phyloP scores from a whole-genome alignment of 2,888 invertebrate species.

The Drosophila nr. perissopoda region DNA sequence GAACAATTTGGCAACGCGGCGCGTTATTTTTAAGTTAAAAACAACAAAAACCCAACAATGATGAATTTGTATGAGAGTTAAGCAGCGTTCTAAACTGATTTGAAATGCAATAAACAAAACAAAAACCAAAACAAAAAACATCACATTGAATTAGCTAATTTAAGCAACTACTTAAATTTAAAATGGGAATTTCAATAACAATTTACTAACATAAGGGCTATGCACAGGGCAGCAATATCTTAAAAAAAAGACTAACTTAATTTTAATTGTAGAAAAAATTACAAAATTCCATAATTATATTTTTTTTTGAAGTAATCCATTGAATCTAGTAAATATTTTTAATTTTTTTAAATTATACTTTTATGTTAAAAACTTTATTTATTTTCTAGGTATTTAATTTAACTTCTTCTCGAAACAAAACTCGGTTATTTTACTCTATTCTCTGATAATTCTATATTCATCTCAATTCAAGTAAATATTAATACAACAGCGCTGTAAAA shows the following conservation, averaged over 20 bases:
- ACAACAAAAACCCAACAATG: constrained; percentile 4
- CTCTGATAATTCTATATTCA: background rate
- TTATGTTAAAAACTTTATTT: background rate
- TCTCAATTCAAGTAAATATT: background rate
- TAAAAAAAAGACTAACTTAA: background rate
- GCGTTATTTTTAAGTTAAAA: constrained; percentile 47
- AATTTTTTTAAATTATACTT: background rate
- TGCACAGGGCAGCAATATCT: constrained; percentile 22
- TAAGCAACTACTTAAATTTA: constrained; percentile 16
- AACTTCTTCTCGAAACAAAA: background rate
- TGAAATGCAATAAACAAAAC: constrained; percentile 54
- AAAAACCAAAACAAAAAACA: constrained; percentile 29
- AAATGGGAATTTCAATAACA: constrained; percentile 16
- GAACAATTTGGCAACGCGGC: constrained; percentile 33
- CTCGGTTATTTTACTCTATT: background rate
- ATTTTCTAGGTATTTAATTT: background rate
- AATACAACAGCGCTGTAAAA: background rate
- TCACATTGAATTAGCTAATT: constrained; percentile 35
- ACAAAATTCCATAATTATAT: too few relatives aligned
- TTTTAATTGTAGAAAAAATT: background rate
- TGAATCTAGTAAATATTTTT: background rate
- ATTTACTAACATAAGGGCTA: constrained; percentile 45
- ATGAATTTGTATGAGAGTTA: constrained; percentile 35
- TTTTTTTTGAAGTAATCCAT: background rate
- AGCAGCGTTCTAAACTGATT: constrained; percentile 49